These are phyloP conservation scores for Amphimallon solstitiale DNA, from an alignment of 2,888 invertebrate genomes.

Conservation along the genomic window DNA sequence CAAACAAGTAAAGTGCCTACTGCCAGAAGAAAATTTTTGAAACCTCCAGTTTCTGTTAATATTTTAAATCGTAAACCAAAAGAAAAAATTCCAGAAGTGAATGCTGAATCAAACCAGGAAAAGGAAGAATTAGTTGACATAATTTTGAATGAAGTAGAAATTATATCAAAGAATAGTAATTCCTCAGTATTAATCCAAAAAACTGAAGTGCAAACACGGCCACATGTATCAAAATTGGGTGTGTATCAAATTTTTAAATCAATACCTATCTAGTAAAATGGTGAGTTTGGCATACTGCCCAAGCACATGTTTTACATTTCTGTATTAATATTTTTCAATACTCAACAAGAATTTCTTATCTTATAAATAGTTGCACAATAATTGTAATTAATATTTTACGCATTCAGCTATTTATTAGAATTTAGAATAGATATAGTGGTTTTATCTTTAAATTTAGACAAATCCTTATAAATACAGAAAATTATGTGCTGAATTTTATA, in stretches of 20 bases:
- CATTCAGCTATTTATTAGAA: neutral
- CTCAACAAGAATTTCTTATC: too few relatives aligned
- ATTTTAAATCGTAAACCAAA: constrained; percentile 45
- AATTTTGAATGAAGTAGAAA: constrained; percentile 33
- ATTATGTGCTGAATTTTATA: too few relatives aligned
- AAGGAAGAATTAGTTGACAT: constrained; percentile 37
- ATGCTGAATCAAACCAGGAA: constrained; percentile 46
- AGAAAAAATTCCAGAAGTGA: constrained; percentile 39
- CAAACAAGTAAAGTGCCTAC: constrained; percentile 48
- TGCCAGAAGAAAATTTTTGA: constrained; percentile 51
- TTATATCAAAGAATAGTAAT: constrained; percentile 20
- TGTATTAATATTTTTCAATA: neutral
- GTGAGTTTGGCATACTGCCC: constrained; percentile 9
- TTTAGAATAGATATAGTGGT: neutral
- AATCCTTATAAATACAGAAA: neutral
- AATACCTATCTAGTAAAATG: constrained; percentile 5
- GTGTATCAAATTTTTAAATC: constrained; percentile 25
- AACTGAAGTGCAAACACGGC: neutral
- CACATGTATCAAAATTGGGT: constrained; percentile 9
- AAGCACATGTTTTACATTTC: neutral
- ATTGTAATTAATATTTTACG: neutral
- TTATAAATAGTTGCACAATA: too few relatives aligned
- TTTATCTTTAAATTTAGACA: neutral
- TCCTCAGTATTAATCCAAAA: constrained; percentile 15
- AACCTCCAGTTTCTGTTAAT: constrained; percentile 49